phyloP scores from a whole-genome alignment of 2,888 invertebrate species.

The Hyposoter didymator region DNA sequence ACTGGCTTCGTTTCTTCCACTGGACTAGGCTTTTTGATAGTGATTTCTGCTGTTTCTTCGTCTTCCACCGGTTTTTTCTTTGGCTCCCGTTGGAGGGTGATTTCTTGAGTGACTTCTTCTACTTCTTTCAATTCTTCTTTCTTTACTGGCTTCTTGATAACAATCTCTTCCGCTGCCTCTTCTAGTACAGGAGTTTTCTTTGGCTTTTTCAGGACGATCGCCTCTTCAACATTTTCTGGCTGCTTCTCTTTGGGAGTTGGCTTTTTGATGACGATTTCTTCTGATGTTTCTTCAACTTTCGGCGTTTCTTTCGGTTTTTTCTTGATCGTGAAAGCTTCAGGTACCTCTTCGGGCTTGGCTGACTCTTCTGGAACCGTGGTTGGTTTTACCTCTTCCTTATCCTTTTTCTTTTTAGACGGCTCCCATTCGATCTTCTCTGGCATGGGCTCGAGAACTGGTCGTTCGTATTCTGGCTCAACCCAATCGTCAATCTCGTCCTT shows the following conservation, averaged over 20 bases:
- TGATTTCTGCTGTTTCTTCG: conserved; percentile 70
- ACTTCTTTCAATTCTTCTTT: conserved; percentile 68
- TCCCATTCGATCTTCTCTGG: conserved; percentile 73
- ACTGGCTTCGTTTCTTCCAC: conserved; percentile 50
- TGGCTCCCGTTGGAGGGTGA: conserved; percentile 64
- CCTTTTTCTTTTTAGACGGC: conserved; percentile 69
- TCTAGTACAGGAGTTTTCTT: conserved; percentile 81
- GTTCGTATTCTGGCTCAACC: conserved; percentile 74
- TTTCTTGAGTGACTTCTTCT: conserved; percentile 72
- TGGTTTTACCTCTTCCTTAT: conserved; percentile 68
- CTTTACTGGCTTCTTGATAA: conserved; percentile 56
- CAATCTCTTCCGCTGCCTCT: conserved; percentile 67
- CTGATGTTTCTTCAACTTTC: conserved; percentile 72
- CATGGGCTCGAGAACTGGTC: conserved; percentile 74
- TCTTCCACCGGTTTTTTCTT: conserved; percentile 74
- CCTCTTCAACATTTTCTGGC: conserved; percentile 73
- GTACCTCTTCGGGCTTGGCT: conserved; percentile 76
- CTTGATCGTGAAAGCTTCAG: conserved; percentile 76
- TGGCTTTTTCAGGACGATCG: conserved; percentile 77
- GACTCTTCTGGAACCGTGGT: conserved; percentile 70
- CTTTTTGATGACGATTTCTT: conserved; percentile 74
- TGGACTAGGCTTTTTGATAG: conserved; percentile 65
- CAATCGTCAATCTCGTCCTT: conserved; percentile 69
- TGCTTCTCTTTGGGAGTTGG: conserved; percentile 75
- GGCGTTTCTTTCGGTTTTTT: conserved; percentile 75